Percentiles rank a stretch among this genome's conserved stretches.
phyloP scores from a whole-genome alignment of 1,140 invertebrate genomes.

The Trichonephila clavipes region DNA sequence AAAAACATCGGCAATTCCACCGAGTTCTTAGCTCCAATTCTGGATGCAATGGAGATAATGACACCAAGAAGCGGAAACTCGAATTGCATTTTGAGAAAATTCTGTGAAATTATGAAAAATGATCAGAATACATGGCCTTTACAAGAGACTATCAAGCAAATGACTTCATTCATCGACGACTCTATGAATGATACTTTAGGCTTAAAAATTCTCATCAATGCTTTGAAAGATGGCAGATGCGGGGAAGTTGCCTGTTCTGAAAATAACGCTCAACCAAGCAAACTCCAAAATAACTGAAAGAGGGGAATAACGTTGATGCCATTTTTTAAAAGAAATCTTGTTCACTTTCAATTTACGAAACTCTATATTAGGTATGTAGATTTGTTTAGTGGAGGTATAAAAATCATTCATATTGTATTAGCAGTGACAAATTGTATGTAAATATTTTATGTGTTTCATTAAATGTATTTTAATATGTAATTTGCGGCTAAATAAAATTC shows the following conservation, averaged over 20 bases:
- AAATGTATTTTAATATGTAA: too few relatives aligned
- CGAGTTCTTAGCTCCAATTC: constrained; percentile 27
- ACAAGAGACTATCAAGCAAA: not conserved
- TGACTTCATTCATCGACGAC: not conserved
- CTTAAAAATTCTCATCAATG: constrained; percentile 10
- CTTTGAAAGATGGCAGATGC: constrained; percentile 50
- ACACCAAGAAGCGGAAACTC: constrained; percentile 40
- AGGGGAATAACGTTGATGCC: not conserved
- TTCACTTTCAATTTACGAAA: not conserved
- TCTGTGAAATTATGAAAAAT: constrained; percentile 22
- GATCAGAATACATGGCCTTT: not conserved
- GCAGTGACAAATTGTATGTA: not conserved
- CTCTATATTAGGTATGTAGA: not conserved
- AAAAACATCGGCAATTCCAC: not conserved
- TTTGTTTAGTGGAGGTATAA: not conserved
- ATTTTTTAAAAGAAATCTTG: not conserved
- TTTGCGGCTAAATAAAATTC: too few relatives aligned
- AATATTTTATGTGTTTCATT: not conserved
- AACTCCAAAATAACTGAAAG: not conserved
- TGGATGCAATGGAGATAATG: constrained; percentile 50
- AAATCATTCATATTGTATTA: not conserved
- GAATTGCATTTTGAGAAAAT: constrained; percentile 28
- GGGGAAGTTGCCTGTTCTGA: constrained; percentile 21
- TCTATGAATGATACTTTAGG: constrained; percentile 39
- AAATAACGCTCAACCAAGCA: not conserved